A percentile compares a stretch with the other conserved stretches of the same genome.
Conservation (phyloP, 2,888 invertebrate species). For the Lepidonotus clava region DNA sequence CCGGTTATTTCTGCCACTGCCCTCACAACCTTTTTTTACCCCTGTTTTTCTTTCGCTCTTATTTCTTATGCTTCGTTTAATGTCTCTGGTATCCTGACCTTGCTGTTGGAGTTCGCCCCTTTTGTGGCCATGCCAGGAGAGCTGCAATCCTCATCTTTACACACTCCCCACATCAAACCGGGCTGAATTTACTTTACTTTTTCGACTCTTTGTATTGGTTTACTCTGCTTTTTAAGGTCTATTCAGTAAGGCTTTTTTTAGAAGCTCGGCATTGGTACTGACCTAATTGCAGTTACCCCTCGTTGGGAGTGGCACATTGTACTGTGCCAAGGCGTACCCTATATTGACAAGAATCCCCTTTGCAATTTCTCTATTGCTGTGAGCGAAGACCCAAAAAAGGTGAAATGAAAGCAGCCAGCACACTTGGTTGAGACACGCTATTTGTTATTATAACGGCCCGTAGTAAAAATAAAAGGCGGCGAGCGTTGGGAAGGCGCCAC, state of each 20-base stretch:
- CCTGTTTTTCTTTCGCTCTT: background rate
- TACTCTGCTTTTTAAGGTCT: too few species aligned
- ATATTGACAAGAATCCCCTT: too few species aligned
- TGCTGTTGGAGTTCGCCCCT: background rate
- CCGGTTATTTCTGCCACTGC: background rate
- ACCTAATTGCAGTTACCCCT: too few species aligned
- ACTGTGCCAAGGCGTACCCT: too few species aligned
- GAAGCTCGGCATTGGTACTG: too few species aligned
- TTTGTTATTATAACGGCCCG: background rate
- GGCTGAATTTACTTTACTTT: too few species aligned
- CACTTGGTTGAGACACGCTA: background rate
- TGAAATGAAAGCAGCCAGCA: background rate
- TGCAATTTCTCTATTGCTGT: too few species aligned
- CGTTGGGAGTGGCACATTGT: too few species aligned
- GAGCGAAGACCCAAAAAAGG: too few species aligned
- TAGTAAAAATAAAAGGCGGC: background rate
- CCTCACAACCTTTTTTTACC: background rate
- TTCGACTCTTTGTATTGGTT: too few species aligned
- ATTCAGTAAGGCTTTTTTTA: too few species aligned
- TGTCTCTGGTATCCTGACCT: background rate
- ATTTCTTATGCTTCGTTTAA: background rate
- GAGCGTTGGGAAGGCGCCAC: constrained; percentile 1
- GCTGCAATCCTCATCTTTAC: background rate
- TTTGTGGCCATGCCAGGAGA: background rate
- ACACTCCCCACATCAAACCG: background rate